These are phyloP conservation scores for Pterocles burchelli DNA, from an alignment of 2,113 vertebrate species.

Conservation along the genomic window DNA sequence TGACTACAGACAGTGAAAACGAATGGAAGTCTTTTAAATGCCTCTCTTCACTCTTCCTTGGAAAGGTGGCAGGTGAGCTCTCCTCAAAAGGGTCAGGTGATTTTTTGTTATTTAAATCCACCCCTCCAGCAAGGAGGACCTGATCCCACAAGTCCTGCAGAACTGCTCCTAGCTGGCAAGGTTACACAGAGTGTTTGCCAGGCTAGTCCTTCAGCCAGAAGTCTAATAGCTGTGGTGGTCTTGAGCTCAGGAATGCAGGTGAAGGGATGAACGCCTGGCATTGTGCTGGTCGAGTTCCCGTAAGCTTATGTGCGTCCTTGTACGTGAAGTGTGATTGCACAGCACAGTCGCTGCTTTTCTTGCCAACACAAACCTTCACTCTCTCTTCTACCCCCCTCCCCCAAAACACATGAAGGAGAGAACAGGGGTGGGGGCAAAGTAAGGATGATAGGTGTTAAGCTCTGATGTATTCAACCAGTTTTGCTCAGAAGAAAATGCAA, in stretches of 20 bases:
- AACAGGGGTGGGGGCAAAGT: background rate
- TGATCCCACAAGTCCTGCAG: background rate
- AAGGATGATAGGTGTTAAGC: background rate
- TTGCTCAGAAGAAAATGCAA: background rate
- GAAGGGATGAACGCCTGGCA: background rate
- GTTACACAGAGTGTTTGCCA: background rate
- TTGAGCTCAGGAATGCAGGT: constrained; percentile 7
- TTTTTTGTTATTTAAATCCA: background rate
- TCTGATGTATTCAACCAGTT: background rate
- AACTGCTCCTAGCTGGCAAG: background rate
- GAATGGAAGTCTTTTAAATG: background rate
- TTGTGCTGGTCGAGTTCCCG: background rate
- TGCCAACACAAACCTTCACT: background rate
- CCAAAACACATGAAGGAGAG: background rate
- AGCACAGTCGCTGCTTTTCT: background rate
- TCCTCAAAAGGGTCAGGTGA: background rate
- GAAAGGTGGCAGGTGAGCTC: background rate
- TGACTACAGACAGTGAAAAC: background rate
- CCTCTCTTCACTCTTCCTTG: background rate
- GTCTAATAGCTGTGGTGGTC: background rate
- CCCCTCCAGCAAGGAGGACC: background rate
- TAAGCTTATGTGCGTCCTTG: background rate
- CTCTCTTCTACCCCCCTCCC: background rate
- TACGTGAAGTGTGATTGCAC: background rate
- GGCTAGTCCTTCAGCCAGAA: background rate